phyloP scores from a whole-genome alignment of 2,113 vertebrate genomes.

The Chionomys nivalis region DNA sequence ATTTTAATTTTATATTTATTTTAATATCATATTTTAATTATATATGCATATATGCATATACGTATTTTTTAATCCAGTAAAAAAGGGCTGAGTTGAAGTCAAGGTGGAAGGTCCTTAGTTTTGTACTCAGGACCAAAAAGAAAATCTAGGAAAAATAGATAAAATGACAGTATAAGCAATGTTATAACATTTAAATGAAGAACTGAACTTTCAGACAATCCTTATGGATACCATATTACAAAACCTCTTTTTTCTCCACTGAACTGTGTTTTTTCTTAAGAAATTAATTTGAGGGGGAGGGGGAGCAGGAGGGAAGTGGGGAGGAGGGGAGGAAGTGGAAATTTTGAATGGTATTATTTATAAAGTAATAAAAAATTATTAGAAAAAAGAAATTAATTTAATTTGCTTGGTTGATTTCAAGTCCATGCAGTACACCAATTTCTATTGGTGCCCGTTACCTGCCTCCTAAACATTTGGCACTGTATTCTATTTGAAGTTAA shows the following conservation, averaged over 20 bases:
- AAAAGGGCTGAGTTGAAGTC: background rate
- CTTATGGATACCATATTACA: background rate
- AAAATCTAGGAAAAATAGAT: slow-evolving; percentile 18
- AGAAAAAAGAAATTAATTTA: background rate
- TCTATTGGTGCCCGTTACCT: background rate
- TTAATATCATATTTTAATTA: no score
- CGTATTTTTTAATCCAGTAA: background rate
- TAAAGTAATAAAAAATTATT: background rate
- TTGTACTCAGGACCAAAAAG: background rate
- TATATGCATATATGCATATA: background rate
- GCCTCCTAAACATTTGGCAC: fast-evolving
- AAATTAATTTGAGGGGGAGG: background rate
- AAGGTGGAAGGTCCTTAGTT: background rate
- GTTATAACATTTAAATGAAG: background rate
- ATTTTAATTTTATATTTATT: no score
- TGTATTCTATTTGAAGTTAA: background rate
- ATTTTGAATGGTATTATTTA: no score
- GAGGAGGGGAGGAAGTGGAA: no score
- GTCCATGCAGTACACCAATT: background rate
- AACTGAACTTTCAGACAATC: background rate
- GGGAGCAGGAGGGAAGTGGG: no score
- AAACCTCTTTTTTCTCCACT: background rate
- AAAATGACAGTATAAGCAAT: background rate
- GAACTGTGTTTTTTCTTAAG: slow-evolving; percentile 8
- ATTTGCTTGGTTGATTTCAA: background rate